Percentiles rank a stretch among this genome's conserved stretches.
Evolutionary conservation across 2,888 invertebrate species (phyloP).

Genomic region (Ischnura elegans): DNA sequence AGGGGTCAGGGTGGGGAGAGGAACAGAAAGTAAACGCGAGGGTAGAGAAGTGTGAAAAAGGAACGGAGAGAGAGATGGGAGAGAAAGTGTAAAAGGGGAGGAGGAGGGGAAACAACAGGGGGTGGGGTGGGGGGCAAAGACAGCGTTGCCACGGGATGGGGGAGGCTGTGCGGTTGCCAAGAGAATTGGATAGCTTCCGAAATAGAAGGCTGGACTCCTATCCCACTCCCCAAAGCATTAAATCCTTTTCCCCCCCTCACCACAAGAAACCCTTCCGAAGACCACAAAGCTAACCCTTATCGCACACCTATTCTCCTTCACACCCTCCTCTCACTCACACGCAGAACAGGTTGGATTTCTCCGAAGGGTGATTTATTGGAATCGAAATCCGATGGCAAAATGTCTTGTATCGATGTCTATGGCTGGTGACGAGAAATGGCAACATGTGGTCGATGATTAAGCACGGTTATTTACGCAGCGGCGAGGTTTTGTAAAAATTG

Average conservation of each 20-base stretch:
- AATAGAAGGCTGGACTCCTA: conserved; percentile 56
- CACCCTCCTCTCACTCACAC: not conserved
- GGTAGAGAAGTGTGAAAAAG: not conserved
- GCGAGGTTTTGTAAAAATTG: too few relatives aligned
- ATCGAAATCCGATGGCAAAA: too few relatives aligned
- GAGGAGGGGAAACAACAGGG: not conserved
- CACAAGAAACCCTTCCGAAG: not conserved
- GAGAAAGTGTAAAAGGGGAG: not conserved
- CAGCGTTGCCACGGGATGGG: conserved; percentile 25
- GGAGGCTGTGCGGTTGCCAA: conserved; percentile 60
- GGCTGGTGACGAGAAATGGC: too few relatives aligned
- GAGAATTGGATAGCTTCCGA: conserved; percentile 67
- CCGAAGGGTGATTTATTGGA: too few relatives aligned
- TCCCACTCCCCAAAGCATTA: conserved; percentile 34
- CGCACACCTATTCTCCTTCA: not conserved
- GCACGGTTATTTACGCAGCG: too few relatives aligned
- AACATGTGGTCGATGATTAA: too few relatives aligned
- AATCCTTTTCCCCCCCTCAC: not conserved
- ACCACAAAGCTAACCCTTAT: not conserved
- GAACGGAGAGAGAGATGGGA: not conserved
- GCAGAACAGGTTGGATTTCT: too few relatives aligned
- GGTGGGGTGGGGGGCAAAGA: not conserved
- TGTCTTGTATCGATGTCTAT: too few relatives aligned
- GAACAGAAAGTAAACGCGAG: not conserved
- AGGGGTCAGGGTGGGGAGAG: not conserved